phyloP scores from a whole-genome alignment of 2,113 vertebrate genomes.

The Synchiropus splendidus region DNA sequence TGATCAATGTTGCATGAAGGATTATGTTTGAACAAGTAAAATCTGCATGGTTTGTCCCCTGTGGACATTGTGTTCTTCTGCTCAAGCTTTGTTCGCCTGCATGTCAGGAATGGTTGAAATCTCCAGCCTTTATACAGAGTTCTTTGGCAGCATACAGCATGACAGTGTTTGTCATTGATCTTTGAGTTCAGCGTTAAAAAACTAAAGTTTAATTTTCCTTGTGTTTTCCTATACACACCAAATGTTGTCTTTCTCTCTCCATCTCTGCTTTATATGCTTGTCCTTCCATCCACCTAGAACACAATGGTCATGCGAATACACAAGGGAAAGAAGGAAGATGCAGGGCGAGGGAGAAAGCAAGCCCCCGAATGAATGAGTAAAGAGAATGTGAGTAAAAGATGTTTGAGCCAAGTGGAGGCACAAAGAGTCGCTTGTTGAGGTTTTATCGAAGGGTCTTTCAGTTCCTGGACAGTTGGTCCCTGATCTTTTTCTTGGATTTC shows the following conservation, averaged over 20 bases:
- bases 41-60: too few relatives aligned
- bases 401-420: conserved; percentile 43
- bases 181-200: too few relatives aligned
- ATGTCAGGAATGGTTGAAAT: too few relatives aligned
- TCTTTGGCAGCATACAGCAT: too few relatives aligned
- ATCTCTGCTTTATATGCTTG: conserved; percentile 27
- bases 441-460: conserved; percentile 18
- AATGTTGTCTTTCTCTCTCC: conserved; percentile 19
- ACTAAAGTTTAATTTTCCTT: too few relatives aligned
- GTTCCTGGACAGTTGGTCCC: conserved; percentile 25
- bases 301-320: conserved; percentile 18
- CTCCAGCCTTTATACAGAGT: too few relatives aligned
- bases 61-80: too few relatives aligned
- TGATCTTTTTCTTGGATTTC: conserved; percentile 33
- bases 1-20: too few relatives aligned
- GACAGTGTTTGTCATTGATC: too few relatives aligned
- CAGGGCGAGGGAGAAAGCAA: conserved; percentile 4
- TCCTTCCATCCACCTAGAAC: conserved; percentile 9
- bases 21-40: too few relatives aligned
- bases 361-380: conserved; percentile 45
- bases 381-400: conserved; percentile 39
- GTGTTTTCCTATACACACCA: too few relatives aligned
- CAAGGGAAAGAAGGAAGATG: conserved; percentile 5
- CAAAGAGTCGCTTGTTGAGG: conserved; percentile 40
- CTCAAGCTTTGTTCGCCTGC: too few relatives aligned